Conservation (phyloP, 2,113 vertebrate genomes). For the Meles meles region DNA sequence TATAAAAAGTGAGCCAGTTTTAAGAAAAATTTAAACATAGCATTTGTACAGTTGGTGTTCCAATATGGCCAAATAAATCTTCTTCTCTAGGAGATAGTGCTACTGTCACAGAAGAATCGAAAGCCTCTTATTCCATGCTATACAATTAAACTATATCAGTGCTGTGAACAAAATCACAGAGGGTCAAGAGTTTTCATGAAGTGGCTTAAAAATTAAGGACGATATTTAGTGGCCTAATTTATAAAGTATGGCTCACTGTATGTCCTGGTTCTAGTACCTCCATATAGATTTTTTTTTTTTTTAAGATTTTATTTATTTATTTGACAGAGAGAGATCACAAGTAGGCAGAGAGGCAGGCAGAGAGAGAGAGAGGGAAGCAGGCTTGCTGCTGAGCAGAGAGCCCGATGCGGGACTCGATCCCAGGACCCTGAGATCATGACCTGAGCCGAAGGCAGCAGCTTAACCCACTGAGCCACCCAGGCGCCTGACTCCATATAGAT, state of each 20-base stretch:
- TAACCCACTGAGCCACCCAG: too few species aligned
- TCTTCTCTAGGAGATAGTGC: not conserved
- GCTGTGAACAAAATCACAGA: not conserved
- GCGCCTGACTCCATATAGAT: not conserved
- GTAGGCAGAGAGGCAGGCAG: too few species aligned
- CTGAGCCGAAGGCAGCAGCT: too few species aligned
- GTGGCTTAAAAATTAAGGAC: not conserved
- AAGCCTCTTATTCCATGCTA: not conserved
- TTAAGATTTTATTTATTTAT: too few species aligned
- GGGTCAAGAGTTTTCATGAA: not conserved
- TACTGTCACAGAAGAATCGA: not conserved
- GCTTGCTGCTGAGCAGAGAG: too few species aligned
- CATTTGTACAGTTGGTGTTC: not conserved
- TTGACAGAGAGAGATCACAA: too few species aligned
- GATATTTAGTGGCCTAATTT: not conserved
- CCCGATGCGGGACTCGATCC: too few species aligned
- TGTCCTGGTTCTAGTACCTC: not conserved
- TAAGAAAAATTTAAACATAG: not conserved
- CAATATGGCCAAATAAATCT: not conserved
- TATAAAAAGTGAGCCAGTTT: not conserved
- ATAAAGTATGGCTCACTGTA: not conserved
- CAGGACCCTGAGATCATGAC: too few species aligned
- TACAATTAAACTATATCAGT: not conserved
- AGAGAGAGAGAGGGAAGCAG: too few species aligned
- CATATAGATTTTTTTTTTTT: not conserved